These are phyloP conservation scores for Andrena bicolor DNA, from an alignment of 2,888 invertebrate species.

Conservation along the genomic window DNA sequence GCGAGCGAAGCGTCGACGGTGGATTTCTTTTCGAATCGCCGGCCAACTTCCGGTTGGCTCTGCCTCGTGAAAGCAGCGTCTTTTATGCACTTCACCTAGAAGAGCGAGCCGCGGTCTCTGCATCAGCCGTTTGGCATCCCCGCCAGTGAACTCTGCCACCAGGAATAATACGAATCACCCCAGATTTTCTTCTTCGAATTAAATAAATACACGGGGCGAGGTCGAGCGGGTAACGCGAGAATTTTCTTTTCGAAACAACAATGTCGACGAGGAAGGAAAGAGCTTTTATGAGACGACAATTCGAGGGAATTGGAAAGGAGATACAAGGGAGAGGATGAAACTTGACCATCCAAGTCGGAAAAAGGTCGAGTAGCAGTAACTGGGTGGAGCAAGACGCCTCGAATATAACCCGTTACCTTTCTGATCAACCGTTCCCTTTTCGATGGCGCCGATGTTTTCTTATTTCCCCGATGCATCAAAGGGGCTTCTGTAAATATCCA, in stretches of 20 bases:
- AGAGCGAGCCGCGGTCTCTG: background rate
- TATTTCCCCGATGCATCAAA: constrained; percentile 28
- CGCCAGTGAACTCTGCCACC: background rate
- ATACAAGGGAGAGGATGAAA: background rate
- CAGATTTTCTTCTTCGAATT: background rate
- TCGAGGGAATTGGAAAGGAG: background rate
- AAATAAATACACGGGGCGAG: background rate
- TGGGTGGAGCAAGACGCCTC: background rate
- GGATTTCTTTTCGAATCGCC: constrained; percentile 61
- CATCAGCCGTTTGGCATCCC: constrained; percentile 18
- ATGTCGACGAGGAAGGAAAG: background rate
- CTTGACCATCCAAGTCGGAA: constrained; percentile 10
- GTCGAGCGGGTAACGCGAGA: background rate
- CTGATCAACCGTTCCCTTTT: constrained; percentile 27
- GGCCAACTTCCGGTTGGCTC: constrained; percentile 73
- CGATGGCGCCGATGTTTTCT: constrained; percentile 15
- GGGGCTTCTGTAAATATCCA: constrained; percentile 34
- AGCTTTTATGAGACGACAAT: background rate
- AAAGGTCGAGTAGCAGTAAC: background rate
- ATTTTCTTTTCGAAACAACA: background rate
- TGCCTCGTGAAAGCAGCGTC: constrained; percentile 68
- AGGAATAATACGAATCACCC: constrained; percentile 7
- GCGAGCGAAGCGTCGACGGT: constrained; percentile 54
- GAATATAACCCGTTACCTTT: constrained; percentile 32
- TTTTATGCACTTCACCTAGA: constrained; percentile 36